Percentiles rank a stretch among this genome's conserved stretches.
Conservation (phyloP, 2,888 invertebrate genomes). For the Baronia brevicornis region DNA sequence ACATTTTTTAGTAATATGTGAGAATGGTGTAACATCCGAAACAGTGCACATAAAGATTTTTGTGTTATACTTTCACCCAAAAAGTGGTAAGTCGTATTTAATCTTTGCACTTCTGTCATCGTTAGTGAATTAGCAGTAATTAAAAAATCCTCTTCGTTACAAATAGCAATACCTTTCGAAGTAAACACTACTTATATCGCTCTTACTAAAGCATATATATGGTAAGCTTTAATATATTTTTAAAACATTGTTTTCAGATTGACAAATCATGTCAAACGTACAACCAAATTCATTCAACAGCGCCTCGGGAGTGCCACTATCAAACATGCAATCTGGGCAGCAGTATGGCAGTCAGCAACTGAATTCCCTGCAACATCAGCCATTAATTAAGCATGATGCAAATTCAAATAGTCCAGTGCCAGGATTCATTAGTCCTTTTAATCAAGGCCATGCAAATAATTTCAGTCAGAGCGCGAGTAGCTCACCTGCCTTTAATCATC, state of each 20-base stretch:
- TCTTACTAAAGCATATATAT: slow-evolving; percentile 13
- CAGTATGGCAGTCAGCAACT: slow-evolving; percentile 40
- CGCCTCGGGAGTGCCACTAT: slow-evolving; percentile 38
- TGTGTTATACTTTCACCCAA: slow-evolving; percentile 39
- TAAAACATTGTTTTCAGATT: slow-evolving; percentile 60
- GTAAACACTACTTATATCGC: slow-evolving; percentile 33
- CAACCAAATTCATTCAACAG: slow-evolving; percentile 58
- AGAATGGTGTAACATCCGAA: slow-evolving; percentile 53
- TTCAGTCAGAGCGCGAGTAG: slow-evolving; percentile 55
- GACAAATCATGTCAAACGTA: slow-evolving; percentile 65
- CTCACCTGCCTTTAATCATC: slow-evolving; percentile 63
- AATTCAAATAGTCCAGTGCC: slow-evolving; percentile 54
- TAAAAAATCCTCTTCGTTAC: slow-evolving; percentile 44
- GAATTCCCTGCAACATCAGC: slow-evolving; percentile 45
- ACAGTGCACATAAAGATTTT: slow-evolving; percentile 43
- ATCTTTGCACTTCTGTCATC: slow-evolving; percentile 54
- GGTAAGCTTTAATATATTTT: slow-evolving; percentile 11
- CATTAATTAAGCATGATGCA: slow-evolving; percentile 53
- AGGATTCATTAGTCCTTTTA: slow-evolving; percentile 31
- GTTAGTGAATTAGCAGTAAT: slow-evolving; percentile 64
- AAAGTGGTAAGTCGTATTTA: slow-evolving; percentile 47
- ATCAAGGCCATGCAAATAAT: slow-evolving; percentile 42
- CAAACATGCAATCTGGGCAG: slow-evolving; percentile 40
- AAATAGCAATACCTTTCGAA: slow-evolving; percentile 42
- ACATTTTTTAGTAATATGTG: slow-evolving; percentile 52